Conservation (phyloP, 2,113 vertebrate species). For the Thunnus maccoyii region DNA sequence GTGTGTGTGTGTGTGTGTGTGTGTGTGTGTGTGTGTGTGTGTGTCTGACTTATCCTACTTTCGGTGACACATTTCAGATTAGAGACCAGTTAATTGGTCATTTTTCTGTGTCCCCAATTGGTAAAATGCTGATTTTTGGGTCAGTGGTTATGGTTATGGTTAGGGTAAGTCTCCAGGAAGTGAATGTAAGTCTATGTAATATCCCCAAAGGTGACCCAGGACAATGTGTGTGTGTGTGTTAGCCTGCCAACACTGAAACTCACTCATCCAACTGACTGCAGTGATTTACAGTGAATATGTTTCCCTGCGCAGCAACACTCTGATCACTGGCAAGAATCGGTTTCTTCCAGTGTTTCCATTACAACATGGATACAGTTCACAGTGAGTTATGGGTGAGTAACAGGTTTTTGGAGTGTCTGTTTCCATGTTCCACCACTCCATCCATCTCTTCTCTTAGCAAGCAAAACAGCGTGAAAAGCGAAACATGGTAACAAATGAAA, state of each 20-base stretch:
- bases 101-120: no score
- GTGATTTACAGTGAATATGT: constrained; percentile 25
- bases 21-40: background rate
- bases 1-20: background rate
- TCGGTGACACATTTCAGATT: no score
- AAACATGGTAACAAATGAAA: background rate
- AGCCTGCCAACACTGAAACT: background rate
- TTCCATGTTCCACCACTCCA: background rate
- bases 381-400: background rate
- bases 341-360: constrained; percentile 49
- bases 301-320: constrained; percentile 19
- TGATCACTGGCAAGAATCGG: background rate
- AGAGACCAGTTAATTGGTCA: no score
- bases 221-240: no score
- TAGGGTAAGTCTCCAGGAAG: no score
- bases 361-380: constrained; percentile 18
- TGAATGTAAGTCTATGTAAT: no score
- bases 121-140: no score
- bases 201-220: no score
- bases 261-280: constrained; percentile 10
- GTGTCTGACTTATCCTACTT: background rate
- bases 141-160: no score
- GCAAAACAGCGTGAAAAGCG: background rate
- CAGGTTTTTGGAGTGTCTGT: background rate
- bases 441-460: background rate